Conservation (phyloP, 2,113 vertebrate genomes). For the Leuciscus idus region DNA sequence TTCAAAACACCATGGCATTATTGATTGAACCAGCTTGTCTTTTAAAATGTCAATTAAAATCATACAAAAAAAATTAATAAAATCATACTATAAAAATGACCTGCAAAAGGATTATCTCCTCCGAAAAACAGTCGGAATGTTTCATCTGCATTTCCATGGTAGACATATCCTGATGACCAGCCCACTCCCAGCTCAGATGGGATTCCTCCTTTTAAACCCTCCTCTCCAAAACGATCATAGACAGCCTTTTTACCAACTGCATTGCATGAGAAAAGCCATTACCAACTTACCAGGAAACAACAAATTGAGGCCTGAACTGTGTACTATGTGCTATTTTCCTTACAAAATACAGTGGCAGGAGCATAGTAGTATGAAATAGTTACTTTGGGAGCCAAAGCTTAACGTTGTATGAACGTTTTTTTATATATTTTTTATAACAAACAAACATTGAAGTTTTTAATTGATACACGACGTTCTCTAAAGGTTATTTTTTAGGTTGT, state of each 20-base stretch:
- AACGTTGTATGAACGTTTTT: background rate
- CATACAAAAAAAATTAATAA: background rate
- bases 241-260: slow-evolving; percentile 86
- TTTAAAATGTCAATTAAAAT: background rate
- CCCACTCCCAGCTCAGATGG: slow-evolving; percentile 76
- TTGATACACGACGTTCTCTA: background rate
- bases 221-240: slow-evolving; percentile 93
- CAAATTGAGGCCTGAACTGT: background rate
- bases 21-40: background rate
- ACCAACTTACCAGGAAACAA: background rate
- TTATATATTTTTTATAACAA: background rate
- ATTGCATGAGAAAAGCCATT: background rate
- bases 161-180: too few species aligned
- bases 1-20: background rate
- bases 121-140: slow-evolving; percentile 93
- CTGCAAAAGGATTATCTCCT: slow-evolving; percentile 92
- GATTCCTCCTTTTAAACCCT: slow-evolving; percentile 90
- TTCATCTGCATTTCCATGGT: slow-evolving; percentile 77
- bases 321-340: background rate
- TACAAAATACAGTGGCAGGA: background rate
- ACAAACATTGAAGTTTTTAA: background rate
- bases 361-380: too few species aligned
- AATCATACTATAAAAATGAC: slow-evolving; percentile 64
- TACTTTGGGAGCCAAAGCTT: background rate
- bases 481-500: background rate